Conservation (phyloP, 2,888 invertebrate genomes). For the Lydus trimaculatus region DNA sequence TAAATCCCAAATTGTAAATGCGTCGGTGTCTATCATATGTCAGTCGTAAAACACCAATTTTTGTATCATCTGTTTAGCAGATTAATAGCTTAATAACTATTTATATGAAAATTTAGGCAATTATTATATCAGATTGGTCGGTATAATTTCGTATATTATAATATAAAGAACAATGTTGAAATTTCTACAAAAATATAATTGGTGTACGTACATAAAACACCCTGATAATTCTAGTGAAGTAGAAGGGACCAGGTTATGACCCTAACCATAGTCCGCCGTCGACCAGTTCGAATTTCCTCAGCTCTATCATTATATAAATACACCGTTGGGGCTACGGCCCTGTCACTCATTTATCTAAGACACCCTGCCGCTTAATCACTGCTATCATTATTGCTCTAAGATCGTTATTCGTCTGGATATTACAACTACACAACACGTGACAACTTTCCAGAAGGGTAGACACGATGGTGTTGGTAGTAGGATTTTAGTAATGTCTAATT, state of each 20-base stretch:
- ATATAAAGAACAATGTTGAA: not conserved
- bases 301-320: constrained; percentile 61
- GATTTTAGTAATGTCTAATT: constrained; percentile 20
- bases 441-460: not conserved
- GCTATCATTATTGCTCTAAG: constrained; percentile 55
- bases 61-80: constrained; percentile 33
- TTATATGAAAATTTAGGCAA: constrained; percentile 28
- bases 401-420: constrained; percentile 26
- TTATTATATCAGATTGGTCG: constrained; percentile 24
- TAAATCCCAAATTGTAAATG: constrained; percentile 18
- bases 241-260: constrained; percentile 59
- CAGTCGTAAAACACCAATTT: constrained; percentile 33
- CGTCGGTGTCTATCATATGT: constrained; percentile 30
- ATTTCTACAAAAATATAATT: not conserved
- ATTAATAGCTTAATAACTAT: constrained; percentile 37
- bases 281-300: constrained; percentile 51
- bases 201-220: not conserved
- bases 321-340: constrained; percentile 54
- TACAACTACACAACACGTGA: not conserved
- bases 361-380: constrained; percentile 60
- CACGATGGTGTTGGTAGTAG: not conserved
- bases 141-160: constrained; percentile 12
- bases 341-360: constrained; percentile 61
- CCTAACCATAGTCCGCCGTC: constrained; percentile 46
- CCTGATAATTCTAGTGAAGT: constrained; percentile 1